A percentile compares a stretch with the other conserved stretches of the same genome.
Conservation (phyloP, 1,140 invertebrate species). For the Gryllus bimaculatus region DNA sequence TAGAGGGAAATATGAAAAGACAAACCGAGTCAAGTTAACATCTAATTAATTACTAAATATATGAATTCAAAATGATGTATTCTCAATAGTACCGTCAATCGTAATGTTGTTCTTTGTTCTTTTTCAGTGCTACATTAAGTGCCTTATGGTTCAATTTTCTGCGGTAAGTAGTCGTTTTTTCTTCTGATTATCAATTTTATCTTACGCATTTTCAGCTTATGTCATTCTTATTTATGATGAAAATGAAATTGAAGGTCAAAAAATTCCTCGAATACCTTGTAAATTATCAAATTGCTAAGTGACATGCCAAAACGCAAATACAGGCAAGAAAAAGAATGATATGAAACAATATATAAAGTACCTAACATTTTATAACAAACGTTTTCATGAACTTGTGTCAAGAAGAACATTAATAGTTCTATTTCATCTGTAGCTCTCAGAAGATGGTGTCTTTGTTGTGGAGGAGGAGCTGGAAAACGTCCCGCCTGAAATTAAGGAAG, state of each 20-base stretch:
- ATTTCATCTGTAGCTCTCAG: not conserved
- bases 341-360: not conserved
- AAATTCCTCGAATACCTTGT: too few species aligned
- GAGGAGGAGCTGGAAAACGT: slow-evolving; percentile 8
- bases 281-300: too few species aligned
- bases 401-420: not conserved
- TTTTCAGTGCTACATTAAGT: slow-evolving; percentile 7
- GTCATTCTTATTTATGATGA: too few species aligned
- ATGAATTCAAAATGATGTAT: not conserved
- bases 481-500: slow-evolving; percentile 1
- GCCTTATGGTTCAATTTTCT: not conserved
- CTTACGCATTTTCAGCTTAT: too few species aligned
- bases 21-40: too few species aligned
- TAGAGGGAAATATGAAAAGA: too few species aligned
- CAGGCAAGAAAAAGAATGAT: too few species aligned
- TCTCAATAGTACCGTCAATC: not conserved
- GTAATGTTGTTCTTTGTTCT: not conserved
- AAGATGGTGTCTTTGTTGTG: not conserved
- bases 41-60: too few species aligned
- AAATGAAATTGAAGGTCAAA: too few species aligned
- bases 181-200: too few species aligned
- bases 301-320: too few species aligned
- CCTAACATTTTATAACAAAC: not conserved
- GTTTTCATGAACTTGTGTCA: not conserved
- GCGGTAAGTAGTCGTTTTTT: not conserved